Evolutionary conservation across 1,140 invertebrate species (phyloP).

Genomic region (Bombus confusus): DNA sequence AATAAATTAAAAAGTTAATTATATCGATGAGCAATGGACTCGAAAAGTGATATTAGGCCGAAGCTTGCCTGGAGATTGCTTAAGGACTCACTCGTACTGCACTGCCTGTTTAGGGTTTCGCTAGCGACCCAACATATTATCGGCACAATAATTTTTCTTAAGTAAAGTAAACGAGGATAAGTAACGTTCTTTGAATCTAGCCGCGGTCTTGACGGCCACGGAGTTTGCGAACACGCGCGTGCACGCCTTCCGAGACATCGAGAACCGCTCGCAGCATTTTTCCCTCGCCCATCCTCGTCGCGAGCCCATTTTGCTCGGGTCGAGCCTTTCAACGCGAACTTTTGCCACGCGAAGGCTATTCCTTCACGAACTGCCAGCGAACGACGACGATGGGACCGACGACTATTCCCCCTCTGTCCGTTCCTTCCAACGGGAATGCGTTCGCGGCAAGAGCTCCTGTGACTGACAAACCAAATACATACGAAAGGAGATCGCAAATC

Average conservation of each 20-base stretch:
- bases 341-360: neutral
- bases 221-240: slow-evolving; percentile 38
- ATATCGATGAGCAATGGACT: slow-evolving; percentile 81
- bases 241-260: slow-evolving; percentile 9
- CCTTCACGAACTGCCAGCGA: slow-evolving; percentile 27
- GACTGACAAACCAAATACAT: neutral
- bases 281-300: neutral
- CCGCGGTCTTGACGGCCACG: slow-evolving; percentile 23
- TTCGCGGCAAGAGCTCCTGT: slow-evolving; percentile 6
- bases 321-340: neutral
- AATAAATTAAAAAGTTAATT: slow-evolving; percentile 66
- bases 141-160: slow-evolving; percentile 83
- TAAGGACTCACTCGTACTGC: slow-evolving; percentile 82
- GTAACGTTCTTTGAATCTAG: slow-evolving; percentile 72
- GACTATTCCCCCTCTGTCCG: neutral
- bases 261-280: neutral
- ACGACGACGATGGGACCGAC: neutral
- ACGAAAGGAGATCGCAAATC: neutral
- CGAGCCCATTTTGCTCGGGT: too few species aligned
- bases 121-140: slow-evolving; percentile 83
- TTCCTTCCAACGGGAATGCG: slow-evolving; percentile 7
- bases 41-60: slow-evolving; percentile 83
- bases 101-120: slow-evolving; percentile 83
- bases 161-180: slow-evolving; percentile 76
- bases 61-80: slow-evolving; percentile 83